A percentile compares a stretch with the other conserved stretches of the same genome.
phyloP scores from a whole-genome alignment of 2,888 invertebrate species.

The Camponotus fellah region DNA sequence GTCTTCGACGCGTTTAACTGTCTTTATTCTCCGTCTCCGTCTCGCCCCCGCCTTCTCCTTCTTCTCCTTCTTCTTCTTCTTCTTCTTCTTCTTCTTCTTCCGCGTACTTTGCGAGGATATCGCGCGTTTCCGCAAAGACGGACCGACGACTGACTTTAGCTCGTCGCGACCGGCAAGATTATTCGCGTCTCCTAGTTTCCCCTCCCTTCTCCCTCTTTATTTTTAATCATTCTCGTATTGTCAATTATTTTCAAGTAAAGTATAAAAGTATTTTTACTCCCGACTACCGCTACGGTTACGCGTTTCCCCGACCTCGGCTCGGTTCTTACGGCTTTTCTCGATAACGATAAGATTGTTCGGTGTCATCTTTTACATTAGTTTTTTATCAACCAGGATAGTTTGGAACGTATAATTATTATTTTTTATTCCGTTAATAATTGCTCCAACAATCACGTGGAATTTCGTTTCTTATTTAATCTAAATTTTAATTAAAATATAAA shows the following conservation, averaged over 20 bases:
- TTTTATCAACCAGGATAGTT: too few species aligned
- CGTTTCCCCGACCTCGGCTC: too few species aligned
- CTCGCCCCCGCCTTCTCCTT: constrained; percentile 22
- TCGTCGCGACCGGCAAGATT: not conserved
- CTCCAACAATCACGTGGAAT: too few species aligned
- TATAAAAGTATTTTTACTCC: too few species aligned
- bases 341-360: too few species aligned
- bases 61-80: too few species aligned
- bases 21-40: constrained; percentile 22
- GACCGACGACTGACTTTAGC: not conserved
- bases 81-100: constrained; percentile 6
- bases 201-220: not conserved
- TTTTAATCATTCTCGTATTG: not conserved
- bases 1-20: constrained; percentile 7
- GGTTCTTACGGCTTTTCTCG: too few species aligned
- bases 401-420: too few species aligned
- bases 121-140: constrained; percentile 52
- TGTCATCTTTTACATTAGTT: too few species aligned
- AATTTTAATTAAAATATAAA: not conserved
- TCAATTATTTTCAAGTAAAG: not conserved
- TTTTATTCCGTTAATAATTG: too few species aligned
- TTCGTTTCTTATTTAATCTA: not conserved
- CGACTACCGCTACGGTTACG: too few species aligned
- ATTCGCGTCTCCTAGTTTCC: not conserved
- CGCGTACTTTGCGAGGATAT: constrained; percentile 40